Evolutionary conservation across 2,888 invertebrate genomes (phyloP), one percentile per base, ranked within the genome.

Genomic region (Leuctra nigra): DNA sequence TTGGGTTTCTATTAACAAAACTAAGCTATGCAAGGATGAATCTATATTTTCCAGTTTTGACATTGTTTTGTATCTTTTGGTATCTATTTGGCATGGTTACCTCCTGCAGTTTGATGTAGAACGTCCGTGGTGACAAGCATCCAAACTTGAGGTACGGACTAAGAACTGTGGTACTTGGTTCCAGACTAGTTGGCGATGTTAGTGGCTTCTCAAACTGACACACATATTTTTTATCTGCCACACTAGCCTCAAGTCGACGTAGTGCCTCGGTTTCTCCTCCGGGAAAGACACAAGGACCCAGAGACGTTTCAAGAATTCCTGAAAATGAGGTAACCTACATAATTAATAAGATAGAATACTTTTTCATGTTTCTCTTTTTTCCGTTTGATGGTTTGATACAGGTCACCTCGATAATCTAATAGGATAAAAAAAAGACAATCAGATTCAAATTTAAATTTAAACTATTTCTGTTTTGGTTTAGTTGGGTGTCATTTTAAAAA

Each of bases 131-230:
- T 56, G 84, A 84, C 2, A 84, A 67, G 64, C 84, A 83, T n/a
- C 84, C 84, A 70, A 83, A 83, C 64, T 83, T 83, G 9, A 84
- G 66, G 61, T 84, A 84, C 1, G 84, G 83, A 66, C 83, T 83
- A 13, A 84, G 68, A 13, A 83, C 84, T 57, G 84, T 84, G 24
- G 83, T 84, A 61, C 82, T 82, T 0, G 83, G 83, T 64, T 82
- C 79, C 47, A 84, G 70, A 20, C 84, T 85, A 63, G 86, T 86
- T 0, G 86, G 84, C 1, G 83, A 78, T 58, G 86, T 84, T 58
- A 85, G 84, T 0, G 87, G 87, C 64, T 85, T 83, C 64, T 86
- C 86, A 75, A 87, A 87, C 61, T 77, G 78, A 50, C 84, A 83
- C 2, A 87, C 82, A 85, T 86, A 87, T 39, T 73, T 74, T 14